These are phyloP conservation scores for Drosophila persimilis DNA, from an alignment of 1,140 invertebrate genomes.

Conservation along the genomic window DNA sequence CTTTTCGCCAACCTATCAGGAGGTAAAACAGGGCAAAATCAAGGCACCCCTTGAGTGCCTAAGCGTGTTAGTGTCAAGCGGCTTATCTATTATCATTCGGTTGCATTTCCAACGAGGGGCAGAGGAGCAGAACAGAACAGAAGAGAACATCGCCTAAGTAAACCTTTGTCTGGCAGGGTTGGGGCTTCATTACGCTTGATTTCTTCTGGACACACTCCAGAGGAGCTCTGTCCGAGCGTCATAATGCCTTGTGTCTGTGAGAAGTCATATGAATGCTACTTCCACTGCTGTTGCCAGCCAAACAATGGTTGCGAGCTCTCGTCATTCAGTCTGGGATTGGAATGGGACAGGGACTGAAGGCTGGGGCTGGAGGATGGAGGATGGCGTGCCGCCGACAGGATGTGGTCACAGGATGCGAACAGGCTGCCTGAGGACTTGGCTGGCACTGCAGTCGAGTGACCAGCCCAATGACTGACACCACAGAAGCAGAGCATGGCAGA, in stretches of 20 bases:
- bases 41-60: slow-evolving; percentile 47
- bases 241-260: slow-evolving; percentile 56
- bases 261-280: slow-evolving; percentile 62
- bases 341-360: too few species aligned
- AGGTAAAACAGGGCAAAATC: slow-evolving; percentile 13
- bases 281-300: slow-evolving; percentile 28
- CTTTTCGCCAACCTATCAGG: slow-evolving; percentile 10
- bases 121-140: not conserved
- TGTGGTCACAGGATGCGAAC: slow-evolving; percentile 70
- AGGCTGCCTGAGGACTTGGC: slow-evolving; percentile 46
- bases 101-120: slow-evolving; percentile 38
- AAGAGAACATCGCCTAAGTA: not conserved
- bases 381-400: slow-evolving; percentile 66
- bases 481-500: slow-evolving; percentile 57
- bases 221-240: slow-evolving; percentile 52
- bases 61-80: slow-evolving; percentile 35
- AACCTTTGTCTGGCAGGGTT: slow-evolving; percentile 27
- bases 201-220: slow-evolving; percentile 42
- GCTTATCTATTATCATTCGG: slow-evolving; percentile 58
- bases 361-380: slow-evolving; percentile 1
- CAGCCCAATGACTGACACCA: slow-evolving; percentile 73
- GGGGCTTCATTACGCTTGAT: slow-evolving; percentile 78
- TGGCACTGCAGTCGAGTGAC: slow-evolving; percentile 60
- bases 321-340: slow-evolving; percentile 6
- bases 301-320: slow-evolving; percentile 42